Evolutionary conservation across 1,140 invertebrate genomes (phyloP).

Genomic region (Ladona fulva): DNA sequence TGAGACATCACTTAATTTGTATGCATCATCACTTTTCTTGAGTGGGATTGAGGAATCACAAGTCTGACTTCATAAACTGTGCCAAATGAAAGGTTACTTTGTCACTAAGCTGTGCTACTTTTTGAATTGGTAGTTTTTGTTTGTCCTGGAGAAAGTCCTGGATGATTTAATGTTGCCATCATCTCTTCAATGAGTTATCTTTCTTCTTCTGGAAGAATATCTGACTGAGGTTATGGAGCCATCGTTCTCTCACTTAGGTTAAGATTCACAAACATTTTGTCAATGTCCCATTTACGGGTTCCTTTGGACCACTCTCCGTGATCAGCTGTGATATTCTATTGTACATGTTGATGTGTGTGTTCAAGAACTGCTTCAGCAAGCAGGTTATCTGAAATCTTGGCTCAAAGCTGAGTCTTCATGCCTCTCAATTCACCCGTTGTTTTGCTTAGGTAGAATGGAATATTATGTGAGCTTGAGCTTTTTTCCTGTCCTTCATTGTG

Average conservation of each 20-base stretch:
- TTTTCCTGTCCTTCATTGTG: neutral
- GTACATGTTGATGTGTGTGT: neutral
- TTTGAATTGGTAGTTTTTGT: no score
- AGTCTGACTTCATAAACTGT: no score
- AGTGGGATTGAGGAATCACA: no score
- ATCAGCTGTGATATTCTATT: conserved; percentile 2
- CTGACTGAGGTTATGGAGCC: neutral
- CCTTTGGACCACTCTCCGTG: neutral
- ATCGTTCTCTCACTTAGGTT: neutral
- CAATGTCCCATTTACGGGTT: neutral
- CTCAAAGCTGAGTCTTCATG: neutral
- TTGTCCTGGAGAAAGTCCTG: neutral
- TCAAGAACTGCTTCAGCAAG: neutral
- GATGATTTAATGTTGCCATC: neutral
- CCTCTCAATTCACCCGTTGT: neutral
- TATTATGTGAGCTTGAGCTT: neutral
- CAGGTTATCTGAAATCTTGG: neutral
- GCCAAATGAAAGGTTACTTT: no score
- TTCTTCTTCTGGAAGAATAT: neutral
- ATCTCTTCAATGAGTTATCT: neutral
- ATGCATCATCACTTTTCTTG: no score
- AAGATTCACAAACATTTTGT: neutral
- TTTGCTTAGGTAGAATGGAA: neutral
- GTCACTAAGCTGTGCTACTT: no score
- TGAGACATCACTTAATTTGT: no score